Evolutionary conservation across 2,113 vertebrate genomes (phyloP).

Genomic region (Charadrius vociferus): DNA sequence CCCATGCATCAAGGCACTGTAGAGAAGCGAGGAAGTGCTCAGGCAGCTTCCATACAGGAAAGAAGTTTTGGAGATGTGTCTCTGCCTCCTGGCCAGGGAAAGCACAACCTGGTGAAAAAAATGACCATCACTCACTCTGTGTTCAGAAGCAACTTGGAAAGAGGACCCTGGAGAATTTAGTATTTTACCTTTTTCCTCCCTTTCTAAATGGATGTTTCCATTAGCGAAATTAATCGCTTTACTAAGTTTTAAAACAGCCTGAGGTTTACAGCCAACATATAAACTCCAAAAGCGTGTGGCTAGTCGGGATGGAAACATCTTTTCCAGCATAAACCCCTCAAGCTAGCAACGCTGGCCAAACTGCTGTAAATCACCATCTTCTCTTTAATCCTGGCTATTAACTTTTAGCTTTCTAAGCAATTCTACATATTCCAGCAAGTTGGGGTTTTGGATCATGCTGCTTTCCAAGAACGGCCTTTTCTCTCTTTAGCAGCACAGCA

Average conservation of each 20-base stretch:
- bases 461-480: neutral
- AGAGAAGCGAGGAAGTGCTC: neutral
- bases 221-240: neutral
- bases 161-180: neutral
- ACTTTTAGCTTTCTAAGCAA: neutral
- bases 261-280: neutral
- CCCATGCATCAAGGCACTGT: neutral
- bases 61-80: neutral
- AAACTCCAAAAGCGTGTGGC: fast-evolving
- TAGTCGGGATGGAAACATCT: neutral
- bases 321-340: neutral
- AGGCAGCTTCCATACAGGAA: neutral
- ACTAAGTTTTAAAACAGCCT: neutral
- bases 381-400: neutral
- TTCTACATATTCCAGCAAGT: neutral
- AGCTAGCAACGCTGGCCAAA: neutral
- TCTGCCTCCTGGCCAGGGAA: neutral
- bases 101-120: neutral
- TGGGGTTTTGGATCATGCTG: neutral
- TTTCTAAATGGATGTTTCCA: neutral
- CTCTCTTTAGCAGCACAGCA: neutral
- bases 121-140: fast-evolving
- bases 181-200: neutral
- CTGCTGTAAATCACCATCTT: neutral
- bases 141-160: neutral